These are phyloP conservation scores for Chondrosia reniformis DNA, from an alignment of 37 sponge, comb jelly and placozoan genomes.

Conservation along the genomic window DNA sequence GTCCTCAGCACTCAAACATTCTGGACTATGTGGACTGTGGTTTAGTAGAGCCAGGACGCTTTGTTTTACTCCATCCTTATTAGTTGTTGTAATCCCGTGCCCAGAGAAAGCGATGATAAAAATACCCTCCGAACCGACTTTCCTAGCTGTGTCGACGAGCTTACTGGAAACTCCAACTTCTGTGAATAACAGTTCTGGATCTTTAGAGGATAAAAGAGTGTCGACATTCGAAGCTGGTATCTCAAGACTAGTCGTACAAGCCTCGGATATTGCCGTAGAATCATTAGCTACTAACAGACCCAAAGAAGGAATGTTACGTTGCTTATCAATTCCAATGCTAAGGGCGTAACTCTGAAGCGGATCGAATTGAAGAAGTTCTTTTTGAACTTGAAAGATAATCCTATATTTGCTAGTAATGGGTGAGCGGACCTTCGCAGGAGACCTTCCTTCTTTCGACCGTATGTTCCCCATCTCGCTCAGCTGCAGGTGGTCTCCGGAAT, in stretches of 20 bases:
- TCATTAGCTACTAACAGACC: neutral
- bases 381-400: neutral
- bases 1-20: neutral
- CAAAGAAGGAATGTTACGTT: neutral
- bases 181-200: neutral
- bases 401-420: neutral
- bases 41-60: neutral
- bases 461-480: neutral
- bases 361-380: constrained; percentile 8
- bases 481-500: too few relatives aligned
- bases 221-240: neutral
- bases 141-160: neutral
- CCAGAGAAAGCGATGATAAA: constrained; percentile 5
- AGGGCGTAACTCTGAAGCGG: constrained; percentile 9
- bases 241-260: neutral
- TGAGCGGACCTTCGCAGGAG: neutral
- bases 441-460: neutral
- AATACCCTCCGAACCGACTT: constrained; percentile 1
- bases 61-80: neutral
- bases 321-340: neutral
- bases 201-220: neutral
- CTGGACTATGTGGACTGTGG: neutral
- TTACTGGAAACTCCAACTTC: neutral
- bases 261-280: neutral
- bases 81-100: constrained; percentile 4